Evolutionary conservation across 2,888 invertebrate genomes (phyloP), one percentile per base, ranked within the genome.

Genomic region (Pseudeuparius sepicola): DNA sequence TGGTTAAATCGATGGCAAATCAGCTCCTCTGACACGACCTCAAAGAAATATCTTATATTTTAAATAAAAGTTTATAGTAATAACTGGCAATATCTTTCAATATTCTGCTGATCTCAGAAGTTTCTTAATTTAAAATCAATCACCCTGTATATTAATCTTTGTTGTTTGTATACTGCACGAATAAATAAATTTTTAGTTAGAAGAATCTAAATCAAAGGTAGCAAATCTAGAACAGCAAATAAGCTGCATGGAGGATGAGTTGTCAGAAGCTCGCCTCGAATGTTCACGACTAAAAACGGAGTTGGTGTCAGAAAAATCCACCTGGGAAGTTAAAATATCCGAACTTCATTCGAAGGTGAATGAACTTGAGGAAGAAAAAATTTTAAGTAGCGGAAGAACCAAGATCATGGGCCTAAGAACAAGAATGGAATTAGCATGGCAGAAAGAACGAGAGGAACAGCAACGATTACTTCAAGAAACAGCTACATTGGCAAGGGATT

Each of bases 401-500:
- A 82, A 88, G 54, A 80, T 88, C 42, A 83, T 86, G 1, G 90
- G 89, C 3, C 66, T 86, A 48, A 80, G 84, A 51, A 86, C 90
- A 2, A 76, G 85, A 33, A 78, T 92, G 72, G 90, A 92, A 57
- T 66, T 92, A 10, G 87, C 89, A 0, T 92, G 92, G 92, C 89
- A 89, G 54, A 92, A 89, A 57, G 92, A 92, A 60, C 70, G 92
- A 13, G 88, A 89, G 57, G 90, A 92, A 52, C 88, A 89, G 52
- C 89, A 89, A 48, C 68, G 89, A 27, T 62, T 92, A 23, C 63
- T 92, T 16, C 87, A 88, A 56, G 92, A 92, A 65, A 88, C 89
- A 0, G 86, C 88, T 23, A 89, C 88, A 0, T 68, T 92, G 39
- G 89, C 90, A 1, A 68, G 88, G 40, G 92, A 92, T 59, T 64